These are phyloP conservation scores for Anarsia innoxiella DNA, from an alignment of 2,888 invertebrate genomes.

Conservation along the genomic window DNA sequence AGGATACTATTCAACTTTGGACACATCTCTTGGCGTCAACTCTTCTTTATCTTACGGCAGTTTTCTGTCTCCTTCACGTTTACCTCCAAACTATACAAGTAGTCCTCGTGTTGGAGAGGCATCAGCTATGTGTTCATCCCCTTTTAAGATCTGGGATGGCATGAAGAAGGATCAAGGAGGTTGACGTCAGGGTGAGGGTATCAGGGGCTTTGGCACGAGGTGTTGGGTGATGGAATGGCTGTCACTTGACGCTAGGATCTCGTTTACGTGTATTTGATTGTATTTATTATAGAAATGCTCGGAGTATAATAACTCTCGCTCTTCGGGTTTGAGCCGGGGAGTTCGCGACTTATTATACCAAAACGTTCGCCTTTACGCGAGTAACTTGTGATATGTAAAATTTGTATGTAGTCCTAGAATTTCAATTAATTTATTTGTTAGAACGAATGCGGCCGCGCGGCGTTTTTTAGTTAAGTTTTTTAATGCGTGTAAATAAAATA, in stretches of 20 bases:
- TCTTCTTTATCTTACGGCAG: conserved; percentile 65
- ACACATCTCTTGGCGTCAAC: conserved; percentile 65
- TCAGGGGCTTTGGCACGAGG: conserved; percentile 37
- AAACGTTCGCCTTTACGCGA: conserved; percentile 21
- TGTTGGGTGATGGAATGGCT: conserved; percentile 44
- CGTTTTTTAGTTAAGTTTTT: conserved; percentile 29
- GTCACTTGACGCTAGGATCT: conserved; percentile 35
- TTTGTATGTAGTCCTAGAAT: conserved; percentile 17
- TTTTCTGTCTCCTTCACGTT: conserved; percentile 57
- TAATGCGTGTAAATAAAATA: conserved; percentile 45
- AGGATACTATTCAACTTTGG: conserved; percentile 69
- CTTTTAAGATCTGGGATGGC: conserved; percentile 59
- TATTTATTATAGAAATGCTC: conserved; percentile 24
- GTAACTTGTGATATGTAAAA: conserved; percentile 32
- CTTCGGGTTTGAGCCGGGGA: conserved; percentile 43
- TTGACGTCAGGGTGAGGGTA: conserved; percentile 38
- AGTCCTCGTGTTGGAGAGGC: conserved; percentile 58
- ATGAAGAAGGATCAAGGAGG: conserved; percentile 55
- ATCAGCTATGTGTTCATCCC: conserved; percentile 46
- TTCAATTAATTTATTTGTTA: conserved; percentile 10
- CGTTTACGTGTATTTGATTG: conserved; percentile 18
- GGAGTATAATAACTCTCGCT: conserved; percentile 67
- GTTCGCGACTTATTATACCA: conserved; percentile 65
- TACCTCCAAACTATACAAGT: conserved; percentile 60
- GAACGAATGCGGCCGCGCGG: conserved; percentile 19